Percentiles rank a stretch among this genome's conserved stretches.
These are phyloP conservation scores for Manis javanica DNA, from an alignment of 2,797 vertebrate genomes.

Conservation along the genomic window DNA sequence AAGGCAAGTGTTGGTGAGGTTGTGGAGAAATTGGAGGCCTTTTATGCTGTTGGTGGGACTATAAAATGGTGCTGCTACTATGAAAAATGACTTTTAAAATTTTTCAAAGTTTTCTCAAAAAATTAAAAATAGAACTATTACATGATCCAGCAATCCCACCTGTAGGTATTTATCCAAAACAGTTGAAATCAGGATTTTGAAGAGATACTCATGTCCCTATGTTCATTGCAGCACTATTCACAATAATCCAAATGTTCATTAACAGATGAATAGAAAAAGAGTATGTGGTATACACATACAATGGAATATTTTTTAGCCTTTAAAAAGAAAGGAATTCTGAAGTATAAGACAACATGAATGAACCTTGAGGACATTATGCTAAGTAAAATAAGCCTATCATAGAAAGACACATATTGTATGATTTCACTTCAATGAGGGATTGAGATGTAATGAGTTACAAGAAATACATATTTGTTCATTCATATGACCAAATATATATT, in stretches of 20 bases:
- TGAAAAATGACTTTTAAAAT: neutral
- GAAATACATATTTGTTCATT: too few relatives aligned
- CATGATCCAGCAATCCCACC: neutral
- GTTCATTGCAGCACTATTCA: neutral
- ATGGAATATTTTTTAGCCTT: neutral
- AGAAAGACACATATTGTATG: neutral
- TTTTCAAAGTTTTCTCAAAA: neutral
- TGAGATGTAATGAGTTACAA: too few relatives aligned
- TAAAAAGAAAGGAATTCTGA: conserved; percentile 10
- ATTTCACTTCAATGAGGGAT: neutral
- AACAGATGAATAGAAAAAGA: neutral
- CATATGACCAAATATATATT: too few relatives aligned
- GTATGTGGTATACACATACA: neutral
- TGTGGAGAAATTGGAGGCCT: neutral
- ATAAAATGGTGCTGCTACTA: neutral
- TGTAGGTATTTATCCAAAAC: neutral
- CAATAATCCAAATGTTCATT: neutral
- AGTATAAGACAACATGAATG: neutral
- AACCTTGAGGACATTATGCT: neutral
- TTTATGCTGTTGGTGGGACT: neutral
- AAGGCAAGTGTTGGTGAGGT: neutral
- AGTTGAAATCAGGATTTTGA: neutral
- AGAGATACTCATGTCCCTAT: neutral
- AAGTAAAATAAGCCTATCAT: neutral
- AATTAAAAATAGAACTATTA: neutral